phyloP scores from a whole-genome alignment of 2,113 vertebrate genomes.

The Psettodes erumei region DNA sequence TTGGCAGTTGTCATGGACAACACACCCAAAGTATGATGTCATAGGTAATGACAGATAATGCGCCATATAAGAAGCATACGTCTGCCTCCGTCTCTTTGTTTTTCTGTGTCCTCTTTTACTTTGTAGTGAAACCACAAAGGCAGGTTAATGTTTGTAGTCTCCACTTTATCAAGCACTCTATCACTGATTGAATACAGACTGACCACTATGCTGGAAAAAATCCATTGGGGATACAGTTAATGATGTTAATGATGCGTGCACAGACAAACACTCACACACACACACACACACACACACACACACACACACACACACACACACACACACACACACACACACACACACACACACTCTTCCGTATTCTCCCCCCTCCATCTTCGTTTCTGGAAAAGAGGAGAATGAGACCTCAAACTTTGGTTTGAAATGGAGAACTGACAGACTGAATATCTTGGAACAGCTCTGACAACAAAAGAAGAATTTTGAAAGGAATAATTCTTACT shows the following conservation, averaged over 20 bases:
- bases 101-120: constrained; percentile 19
- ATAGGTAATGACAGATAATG: constrained; percentile 39
- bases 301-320: too few relatives aligned
- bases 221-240: constrained; percentile 27
- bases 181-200: constrained; percentile 26
- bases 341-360: background rate
- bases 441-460: constrained; percentile 11
- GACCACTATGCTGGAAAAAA: constrained; percentile 20
- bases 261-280: background rate
- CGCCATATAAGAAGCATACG: background rate
- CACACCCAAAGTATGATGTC: constrained; percentile 6
- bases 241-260: constrained; percentile 25
- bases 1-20: constrained; percentile 35
- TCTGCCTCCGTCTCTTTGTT: background rate
- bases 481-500: constrained; percentile 4
- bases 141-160: background rate
- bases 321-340: background rate
- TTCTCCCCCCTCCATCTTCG: background rate
- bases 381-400: background rate
- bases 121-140: background rate
- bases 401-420: constrained; percentile 5
- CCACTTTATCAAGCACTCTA: constrained; percentile 42
- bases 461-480: constrained; percentile 12
- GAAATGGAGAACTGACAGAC: constrained; percentile 7
- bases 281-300: background rate